Percentiles rank a stretch among this genome's conserved stretches.
phyloP scores from a whole-genome alignment of 2,113 vertebrate species.

The Sapajus apella region DNA sequence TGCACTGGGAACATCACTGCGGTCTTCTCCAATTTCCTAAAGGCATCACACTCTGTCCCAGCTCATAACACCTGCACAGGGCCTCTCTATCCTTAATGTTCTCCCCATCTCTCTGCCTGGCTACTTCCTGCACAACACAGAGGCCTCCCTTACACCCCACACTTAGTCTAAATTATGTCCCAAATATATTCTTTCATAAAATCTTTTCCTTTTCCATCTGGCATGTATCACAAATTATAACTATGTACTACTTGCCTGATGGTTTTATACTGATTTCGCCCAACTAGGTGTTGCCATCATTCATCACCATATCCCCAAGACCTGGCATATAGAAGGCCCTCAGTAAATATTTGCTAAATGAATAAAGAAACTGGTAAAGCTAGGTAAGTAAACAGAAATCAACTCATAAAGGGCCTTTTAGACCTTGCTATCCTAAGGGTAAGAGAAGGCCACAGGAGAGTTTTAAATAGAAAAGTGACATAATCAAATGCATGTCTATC shows the following conservation, averaged over 20 bases:
- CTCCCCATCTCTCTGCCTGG: neutral
- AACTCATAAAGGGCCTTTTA: neutral
- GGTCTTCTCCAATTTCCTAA: neutral
- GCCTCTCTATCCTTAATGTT: neutral
- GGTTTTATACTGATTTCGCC: neutral
- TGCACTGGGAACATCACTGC: neutral
- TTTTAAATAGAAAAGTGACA: conserved; percentile 47
- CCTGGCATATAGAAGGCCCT: neutral
- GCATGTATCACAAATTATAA: neutral
- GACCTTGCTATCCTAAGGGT: neutral
- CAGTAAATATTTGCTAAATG: neutral
- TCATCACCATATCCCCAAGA: neutral
- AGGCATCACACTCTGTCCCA: neutral
- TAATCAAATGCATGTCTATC: conserved; percentile 9
- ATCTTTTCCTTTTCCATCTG: neutral
- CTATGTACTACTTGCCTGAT: neutral
- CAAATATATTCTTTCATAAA: neutral
- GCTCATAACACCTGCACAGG: neutral
- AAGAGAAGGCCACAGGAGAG: neutral
- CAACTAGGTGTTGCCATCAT: neutral
- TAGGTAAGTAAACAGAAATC: conserved; percentile 19
- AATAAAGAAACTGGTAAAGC: neutral
- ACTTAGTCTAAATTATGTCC: neutral
- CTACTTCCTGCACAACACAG: neutral
- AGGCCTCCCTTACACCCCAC: neutral